Conservation (phyloP, 2,888 invertebrate species). For the Mylabris sibirica region DNA sequence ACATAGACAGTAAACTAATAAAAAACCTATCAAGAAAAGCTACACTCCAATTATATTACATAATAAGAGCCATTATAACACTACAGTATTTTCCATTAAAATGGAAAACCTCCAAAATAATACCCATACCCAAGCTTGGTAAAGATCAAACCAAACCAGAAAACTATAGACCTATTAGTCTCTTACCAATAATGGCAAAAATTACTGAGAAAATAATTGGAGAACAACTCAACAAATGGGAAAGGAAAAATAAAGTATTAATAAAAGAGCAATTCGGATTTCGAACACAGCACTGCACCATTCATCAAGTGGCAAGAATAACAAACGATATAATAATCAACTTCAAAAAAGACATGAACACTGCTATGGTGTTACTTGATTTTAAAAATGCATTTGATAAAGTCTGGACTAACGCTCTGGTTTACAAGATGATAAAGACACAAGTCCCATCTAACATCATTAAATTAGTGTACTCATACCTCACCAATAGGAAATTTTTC, state of each 20-base stretch:
- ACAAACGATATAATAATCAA: background rate
- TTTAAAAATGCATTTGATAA: slow-evolving; percentile 4
- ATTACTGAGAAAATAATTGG: background rate
- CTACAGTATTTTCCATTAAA: background rate
- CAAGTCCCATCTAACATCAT: background rate
- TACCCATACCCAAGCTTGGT: background rate
- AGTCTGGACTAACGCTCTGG: background rate
- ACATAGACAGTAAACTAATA: no score
- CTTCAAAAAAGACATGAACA: background rate
- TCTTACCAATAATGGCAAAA: background rate
- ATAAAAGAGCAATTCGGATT: slow-evolving; percentile 2
- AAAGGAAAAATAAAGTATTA: background rate
- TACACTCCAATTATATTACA: background rate
- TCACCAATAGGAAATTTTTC: background rate
- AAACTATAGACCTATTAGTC: slow-evolving; percentile 8
- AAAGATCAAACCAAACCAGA: background rate
- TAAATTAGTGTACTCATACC: background rate
- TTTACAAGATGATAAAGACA: background rate
- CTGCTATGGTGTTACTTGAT: slow-evolving; percentile 1
- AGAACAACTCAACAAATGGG: no score
- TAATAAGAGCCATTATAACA: background rate
- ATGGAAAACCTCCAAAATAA: slow-evolving; percentile 13
- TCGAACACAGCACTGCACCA: background rate
- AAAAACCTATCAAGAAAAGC: background rate
- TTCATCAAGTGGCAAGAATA: background rate